These are phyloP conservation scores for Babylonia areolata DNA, from an alignment of 1,140 invertebrate species.

Conservation along the genomic window DNA sequence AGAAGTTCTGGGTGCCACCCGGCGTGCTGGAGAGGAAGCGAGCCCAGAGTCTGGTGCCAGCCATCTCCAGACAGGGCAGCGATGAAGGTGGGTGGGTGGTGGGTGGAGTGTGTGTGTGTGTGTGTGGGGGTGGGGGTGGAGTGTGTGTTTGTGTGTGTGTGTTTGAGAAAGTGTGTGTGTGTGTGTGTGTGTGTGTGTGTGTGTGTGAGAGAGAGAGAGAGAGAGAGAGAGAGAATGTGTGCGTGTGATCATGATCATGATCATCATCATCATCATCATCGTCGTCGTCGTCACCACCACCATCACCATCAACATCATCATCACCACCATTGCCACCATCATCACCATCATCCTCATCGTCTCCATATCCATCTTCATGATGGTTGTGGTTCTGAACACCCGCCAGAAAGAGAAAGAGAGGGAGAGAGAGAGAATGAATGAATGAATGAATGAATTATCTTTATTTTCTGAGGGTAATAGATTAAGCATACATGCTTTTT, in stretches of 20 bases:
- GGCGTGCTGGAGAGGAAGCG: slow-evolving; percentile 61
- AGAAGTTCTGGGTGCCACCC: slow-evolving; percentile 68
- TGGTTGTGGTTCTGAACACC: neutral
- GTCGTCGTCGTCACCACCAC: neutral
- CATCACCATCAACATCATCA: neutral
- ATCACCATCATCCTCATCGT: no score
- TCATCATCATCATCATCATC: neutral
- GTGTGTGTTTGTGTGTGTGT: no score
- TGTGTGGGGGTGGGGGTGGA: slow-evolving; percentile 45
- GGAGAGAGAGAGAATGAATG: neutral
- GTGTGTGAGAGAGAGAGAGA: neutral
- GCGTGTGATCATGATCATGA: no score
- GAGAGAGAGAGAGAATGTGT: no score
- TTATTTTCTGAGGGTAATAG: no score
- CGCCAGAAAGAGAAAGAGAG: neutral
- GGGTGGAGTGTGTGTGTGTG: no score
- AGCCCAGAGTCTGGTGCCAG: slow-evolving; percentile 64
- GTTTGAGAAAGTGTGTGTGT: slow-evolving; percentile 63
- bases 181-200: no score
- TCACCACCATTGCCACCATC: no score
- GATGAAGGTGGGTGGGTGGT: slow-evolving; percentile 59
- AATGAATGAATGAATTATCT: neutral
- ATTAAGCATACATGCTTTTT: no score
- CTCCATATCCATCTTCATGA: slow-evolving; percentile 8
- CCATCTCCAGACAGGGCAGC: slow-evolving; percentile 56